Conservation (phyloP, 2,113 vertebrate species). For the Fulmarus glacialis region DNA sequence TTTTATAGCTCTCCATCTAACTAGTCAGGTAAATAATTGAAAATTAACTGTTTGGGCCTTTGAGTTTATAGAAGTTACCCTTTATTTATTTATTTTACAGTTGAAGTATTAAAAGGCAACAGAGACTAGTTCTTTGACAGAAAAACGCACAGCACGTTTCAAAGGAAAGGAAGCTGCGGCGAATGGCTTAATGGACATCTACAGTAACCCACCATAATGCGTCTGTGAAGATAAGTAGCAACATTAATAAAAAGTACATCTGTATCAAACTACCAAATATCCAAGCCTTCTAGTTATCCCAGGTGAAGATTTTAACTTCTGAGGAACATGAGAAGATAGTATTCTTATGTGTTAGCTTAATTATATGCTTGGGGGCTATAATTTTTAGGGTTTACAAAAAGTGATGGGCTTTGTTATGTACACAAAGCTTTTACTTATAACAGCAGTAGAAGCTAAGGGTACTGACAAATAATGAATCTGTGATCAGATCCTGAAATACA, state of each 20-base stretch:
- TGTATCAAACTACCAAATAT: neutral
- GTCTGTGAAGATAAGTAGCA: neutral
- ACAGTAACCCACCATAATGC: fast-evolving
- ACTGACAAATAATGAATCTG: neutral
- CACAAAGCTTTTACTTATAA: neutral
- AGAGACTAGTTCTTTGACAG: neutral
- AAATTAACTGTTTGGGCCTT: neutral
- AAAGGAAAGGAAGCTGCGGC: neutral
- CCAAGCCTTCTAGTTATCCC: neutral
- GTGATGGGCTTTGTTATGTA: neutral
- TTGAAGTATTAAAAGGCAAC: neutral
- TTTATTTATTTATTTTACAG: neutral
- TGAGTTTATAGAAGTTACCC: neutral
- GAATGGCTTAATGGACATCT: neutral
- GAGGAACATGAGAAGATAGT: neutral
- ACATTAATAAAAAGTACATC: neutral
- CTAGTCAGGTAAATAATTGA: neutral
- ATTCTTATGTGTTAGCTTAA: neutral
- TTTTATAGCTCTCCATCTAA: neutral
- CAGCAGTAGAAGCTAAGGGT: neutral
- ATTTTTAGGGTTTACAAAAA: neutral
- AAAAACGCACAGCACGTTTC: neutral
- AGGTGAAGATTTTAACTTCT: neutral
- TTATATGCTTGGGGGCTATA: neutral
- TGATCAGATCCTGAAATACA: neutral